Conservation (phyloP, 2,888 invertebrate species). For the Camptogramma bilineatum region DNA sequence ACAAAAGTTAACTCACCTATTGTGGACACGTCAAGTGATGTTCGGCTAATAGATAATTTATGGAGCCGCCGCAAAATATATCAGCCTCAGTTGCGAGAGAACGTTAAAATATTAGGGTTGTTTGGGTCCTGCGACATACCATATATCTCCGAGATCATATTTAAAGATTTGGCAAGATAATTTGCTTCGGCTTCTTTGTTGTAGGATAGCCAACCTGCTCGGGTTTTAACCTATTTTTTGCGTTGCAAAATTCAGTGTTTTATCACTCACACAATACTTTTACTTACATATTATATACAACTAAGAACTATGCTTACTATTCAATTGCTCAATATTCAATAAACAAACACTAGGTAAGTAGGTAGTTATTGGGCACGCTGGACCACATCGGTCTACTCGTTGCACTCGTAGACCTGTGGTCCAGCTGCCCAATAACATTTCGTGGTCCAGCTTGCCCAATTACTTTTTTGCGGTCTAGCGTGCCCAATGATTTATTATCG, state of each 20-base stretch:
- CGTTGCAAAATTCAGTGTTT: constrained; percentile 21
- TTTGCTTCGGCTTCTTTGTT: constrained; percentile 62
- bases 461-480: too few species aligned
- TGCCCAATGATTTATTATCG: too few species aligned
- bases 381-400: too few species aligned
- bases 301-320: too few species aligned
- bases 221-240: constrained; percentile 27
- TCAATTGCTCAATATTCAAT: too few species aligned
- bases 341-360: too few species aligned
- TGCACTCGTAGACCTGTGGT: too few species aligned
- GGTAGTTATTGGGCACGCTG: too few species aligned
- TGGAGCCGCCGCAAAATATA: constrained; percentile 70
- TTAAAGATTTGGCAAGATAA: constrained; percentile 70
- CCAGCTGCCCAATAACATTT: too few species aligned
- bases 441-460: too few species aligned
- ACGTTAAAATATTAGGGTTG: constrained; percentile 81
- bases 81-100: constrained; percentile 59
- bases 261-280: background rate
- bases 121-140: constrained; percentile 60
- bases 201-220: constrained; percentile 33
- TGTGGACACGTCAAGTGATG: constrained; percentile 80
- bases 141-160: constrained; percentile 61
- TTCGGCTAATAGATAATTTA: constrained; percentile 84
- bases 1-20: constrained; percentile 79
- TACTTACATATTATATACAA: too few species aligned